A percentile compares a stretch with the other conserved stretches of the same genome.
Evolutionary conservation across 1,140 invertebrate species (phyloP).

Genomic region (Hypothenemus hampei): DNA sequence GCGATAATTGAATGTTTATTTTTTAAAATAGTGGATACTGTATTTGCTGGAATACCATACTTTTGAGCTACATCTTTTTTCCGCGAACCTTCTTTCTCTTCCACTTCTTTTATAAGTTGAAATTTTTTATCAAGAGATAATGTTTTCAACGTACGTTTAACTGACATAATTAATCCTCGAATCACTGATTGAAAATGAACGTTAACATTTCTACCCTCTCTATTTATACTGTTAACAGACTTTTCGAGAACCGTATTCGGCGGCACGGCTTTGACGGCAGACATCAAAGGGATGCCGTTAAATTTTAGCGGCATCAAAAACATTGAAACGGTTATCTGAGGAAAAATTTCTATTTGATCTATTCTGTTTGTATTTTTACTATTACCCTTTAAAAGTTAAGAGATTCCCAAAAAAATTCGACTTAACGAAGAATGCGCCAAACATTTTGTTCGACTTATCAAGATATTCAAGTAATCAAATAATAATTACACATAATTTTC

Average conservation of each 20-base stretch:
- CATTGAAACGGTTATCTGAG: no score
- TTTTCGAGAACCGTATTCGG: not conserved
- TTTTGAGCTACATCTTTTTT: not conserved
- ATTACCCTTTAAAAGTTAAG: no score
- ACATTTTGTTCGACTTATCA: not conserved
- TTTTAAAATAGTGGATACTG: not conserved
- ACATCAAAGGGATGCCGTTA: no score
- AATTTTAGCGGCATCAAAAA: no score
- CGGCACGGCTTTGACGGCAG: no score
- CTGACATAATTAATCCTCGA: not conserved
- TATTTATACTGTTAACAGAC: not conserved
- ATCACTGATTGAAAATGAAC: not conserved
- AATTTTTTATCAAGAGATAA: not conserved
- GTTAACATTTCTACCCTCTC: not conserved
- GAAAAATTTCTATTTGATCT: no score
- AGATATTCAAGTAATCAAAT: no score
- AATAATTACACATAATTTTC: not conserved
- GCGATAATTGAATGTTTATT: not conserved
- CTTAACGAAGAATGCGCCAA: not conserved
- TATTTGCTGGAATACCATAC: not conserved
- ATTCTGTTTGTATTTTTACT: no score
- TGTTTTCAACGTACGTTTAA: not conserved
- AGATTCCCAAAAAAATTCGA: not conserved
- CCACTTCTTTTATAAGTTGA: not conserved
- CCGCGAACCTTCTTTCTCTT: not conserved